Conservation (phyloP, 2,888 invertebrate genomes). For the Cyaniris semiargus region DNA sequence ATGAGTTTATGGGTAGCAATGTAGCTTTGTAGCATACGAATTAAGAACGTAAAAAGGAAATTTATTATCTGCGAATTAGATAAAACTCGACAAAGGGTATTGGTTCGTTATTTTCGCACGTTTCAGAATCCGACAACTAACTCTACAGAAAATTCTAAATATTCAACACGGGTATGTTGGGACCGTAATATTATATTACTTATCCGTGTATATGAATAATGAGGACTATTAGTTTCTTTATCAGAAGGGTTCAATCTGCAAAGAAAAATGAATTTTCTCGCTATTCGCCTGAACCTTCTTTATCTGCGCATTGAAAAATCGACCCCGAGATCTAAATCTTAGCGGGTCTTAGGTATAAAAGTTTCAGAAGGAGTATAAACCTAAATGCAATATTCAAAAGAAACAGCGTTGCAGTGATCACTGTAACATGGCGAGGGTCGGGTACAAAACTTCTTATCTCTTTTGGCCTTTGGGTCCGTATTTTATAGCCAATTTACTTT, state of each 20-base stretch:
- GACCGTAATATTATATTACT: not conserved
- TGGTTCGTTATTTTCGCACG: not conserved
- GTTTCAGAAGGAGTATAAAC: not conserved
- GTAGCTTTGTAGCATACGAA: not conserved
- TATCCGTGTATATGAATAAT: not conserved
- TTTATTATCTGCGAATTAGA: not conserved
- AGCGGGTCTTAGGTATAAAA: not conserved
- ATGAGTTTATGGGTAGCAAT: too few species aligned
- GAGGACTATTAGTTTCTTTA: not conserved
- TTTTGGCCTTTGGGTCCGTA: constrained; percentile 21
- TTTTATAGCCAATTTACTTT: constrained; percentile 24
- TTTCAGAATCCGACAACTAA: not conserved
- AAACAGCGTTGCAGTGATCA: not conserved
- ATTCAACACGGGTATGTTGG: not conserved
- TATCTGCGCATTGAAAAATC: not conserved
- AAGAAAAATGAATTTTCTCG: not conserved
- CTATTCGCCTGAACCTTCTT: not conserved
- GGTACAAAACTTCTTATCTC: constrained; percentile 18
- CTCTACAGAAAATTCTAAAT: not conserved
- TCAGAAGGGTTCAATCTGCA: not conserved
- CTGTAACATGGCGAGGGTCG: constrained; percentile 8
- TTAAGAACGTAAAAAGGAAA: not conserved
- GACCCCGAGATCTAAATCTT: not conserved
- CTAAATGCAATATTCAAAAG: constrained; percentile 13
- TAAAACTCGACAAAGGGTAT: not conserved